These are phyloP conservation scores for Epizoanthus rinbou DNA, from an alignment of 92 coral and sea anemone genomes.

Conservation along the genomic window DNA sequence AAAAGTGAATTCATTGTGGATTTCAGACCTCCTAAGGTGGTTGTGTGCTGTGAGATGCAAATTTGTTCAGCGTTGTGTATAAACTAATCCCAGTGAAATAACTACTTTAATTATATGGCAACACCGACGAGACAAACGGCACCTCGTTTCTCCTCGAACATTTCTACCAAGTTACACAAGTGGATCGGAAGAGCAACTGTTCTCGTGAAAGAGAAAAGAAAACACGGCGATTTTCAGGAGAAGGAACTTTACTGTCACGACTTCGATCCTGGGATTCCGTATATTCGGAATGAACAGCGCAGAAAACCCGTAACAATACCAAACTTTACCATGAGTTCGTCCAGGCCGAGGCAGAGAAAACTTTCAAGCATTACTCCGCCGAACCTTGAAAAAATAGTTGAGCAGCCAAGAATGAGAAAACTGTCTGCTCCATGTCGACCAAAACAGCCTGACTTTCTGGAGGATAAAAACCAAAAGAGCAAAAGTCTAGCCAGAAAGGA, in stretches of 20 bases:
- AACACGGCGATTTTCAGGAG: neutral
- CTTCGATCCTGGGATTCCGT: neutral
- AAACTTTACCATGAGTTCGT: constrained; percentile 17
- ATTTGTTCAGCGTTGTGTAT: constrained; percentile 13
- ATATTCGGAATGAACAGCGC: neutral
- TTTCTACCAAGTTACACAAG: constrained; percentile 10
- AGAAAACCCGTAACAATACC: neutral
- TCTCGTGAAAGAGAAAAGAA: constrained; percentile 10
- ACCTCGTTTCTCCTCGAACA: constrained; percentile 16
- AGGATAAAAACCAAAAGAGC: neutral
- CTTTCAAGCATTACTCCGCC: constrained; percentile 18
- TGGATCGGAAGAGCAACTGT: constrained; percentile 26
- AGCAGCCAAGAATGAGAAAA: constrained; percentile 30
- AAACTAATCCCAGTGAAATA: neutral
- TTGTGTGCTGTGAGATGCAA: constrained; percentile 40
- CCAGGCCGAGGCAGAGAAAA: constrained; percentile 23
- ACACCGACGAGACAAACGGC: neutral
- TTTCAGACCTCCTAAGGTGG: constrained; percentile 1
- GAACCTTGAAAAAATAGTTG: constrained; percentile 18
- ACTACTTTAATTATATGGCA: constrained; percentile 21
- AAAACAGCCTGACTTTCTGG: neutral
- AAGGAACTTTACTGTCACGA: neutral
- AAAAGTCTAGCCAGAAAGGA: constrained; percentile 16
- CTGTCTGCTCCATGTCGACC: constrained; percentile 36
- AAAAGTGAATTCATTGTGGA: neutral